A percentile compares a stretch with the other conserved stretches of the same genome.
phyloP scores from a whole-genome alignment of 2,113 vertebrate species.

The Apistogramma diplotaenia region DNA sequence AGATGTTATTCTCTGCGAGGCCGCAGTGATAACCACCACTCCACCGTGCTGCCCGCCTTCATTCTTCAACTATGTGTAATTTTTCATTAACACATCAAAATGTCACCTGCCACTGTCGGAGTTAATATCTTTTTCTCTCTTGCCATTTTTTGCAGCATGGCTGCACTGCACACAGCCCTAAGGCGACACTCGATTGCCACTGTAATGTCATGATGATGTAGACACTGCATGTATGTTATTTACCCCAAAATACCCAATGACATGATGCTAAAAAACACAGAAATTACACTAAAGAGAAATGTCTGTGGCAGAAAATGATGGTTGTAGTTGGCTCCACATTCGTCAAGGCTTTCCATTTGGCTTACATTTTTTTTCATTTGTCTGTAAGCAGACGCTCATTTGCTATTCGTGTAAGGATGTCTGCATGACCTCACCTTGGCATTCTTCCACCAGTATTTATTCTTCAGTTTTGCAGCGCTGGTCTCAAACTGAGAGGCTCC shows the following conservation, averaged over 20 bases:
- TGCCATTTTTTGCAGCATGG: not conserved
- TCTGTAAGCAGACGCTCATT: not conserved
- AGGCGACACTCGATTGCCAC: not conserved
- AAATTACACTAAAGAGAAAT: not conserved
- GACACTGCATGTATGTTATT: not conserved
- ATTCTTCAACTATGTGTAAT: not conserved
- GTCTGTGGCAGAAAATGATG: not conserved
- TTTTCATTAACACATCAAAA: not conserved
- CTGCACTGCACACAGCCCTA: not conserved
- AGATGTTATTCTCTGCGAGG: too few species aligned
- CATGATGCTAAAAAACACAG: not conserved
- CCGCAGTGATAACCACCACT: too few species aligned
- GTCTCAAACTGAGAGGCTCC: slow-evolving; percentile 97
- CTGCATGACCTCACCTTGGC: slow-evolving; percentile 81
- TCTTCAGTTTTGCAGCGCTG: slow-evolving; percentile 92
- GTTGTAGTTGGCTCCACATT: not conserved
- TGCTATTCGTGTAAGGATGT: not conserved
- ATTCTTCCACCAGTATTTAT: slow-evolving; percentile 97
- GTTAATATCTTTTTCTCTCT: not conserved
- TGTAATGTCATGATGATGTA: not conserved
- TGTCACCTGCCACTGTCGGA: not conserved
- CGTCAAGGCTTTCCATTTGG: not conserved
- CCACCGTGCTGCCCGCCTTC: too few species aligned
- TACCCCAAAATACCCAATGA: not conserved
- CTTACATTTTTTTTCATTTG: not conserved